These are phyloP conservation scores for Nemotelus nigrinus DNA, from an alignment of 2,888 invertebrate species.

Conservation along the genomic window DNA sequence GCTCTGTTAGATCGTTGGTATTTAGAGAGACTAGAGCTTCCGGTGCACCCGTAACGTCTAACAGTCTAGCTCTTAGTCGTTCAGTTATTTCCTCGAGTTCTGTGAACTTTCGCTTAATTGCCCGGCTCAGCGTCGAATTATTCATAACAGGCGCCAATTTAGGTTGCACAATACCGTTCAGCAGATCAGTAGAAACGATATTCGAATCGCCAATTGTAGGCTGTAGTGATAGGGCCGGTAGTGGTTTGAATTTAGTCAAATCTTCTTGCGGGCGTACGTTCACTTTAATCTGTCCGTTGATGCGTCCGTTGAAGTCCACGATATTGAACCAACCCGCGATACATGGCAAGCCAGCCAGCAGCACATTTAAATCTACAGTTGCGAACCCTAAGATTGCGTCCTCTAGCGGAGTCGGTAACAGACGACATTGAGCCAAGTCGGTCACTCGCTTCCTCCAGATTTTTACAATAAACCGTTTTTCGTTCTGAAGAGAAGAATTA, in stretches of 20 bases:
- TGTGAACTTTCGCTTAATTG: slow-evolving; percentile 70
- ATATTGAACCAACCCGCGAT: slow-evolving; percentile 74
- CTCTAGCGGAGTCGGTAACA: slow-evolving; percentile 66
- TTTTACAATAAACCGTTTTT: slow-evolving; percentile 70
- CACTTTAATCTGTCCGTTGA: slow-evolving; percentile 72
- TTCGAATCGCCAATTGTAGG: neutral
- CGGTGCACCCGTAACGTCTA: slow-evolving; percentile 69
- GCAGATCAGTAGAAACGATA: neutral
- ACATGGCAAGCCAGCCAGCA: slow-evolving; percentile 66
- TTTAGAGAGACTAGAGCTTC: slow-evolving; percentile 66
- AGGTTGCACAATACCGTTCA: slow-evolving; percentile 33
- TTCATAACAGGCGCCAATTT: slow-evolving; percentile 56
- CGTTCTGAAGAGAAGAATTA: slow-evolving; percentile 62
- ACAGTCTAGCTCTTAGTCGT: slow-evolving; percentile 68
- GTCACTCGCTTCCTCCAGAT: slow-evolving; percentile 69
- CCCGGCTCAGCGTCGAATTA: slow-evolving; percentile 63
- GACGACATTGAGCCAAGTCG: slow-evolving; percentile 59
- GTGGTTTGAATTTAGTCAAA: slow-evolving; percentile 47
- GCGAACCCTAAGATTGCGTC: slow-evolving; percentile 72
- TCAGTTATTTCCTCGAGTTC: slow-evolving; percentile 73
- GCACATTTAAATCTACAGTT: slow-evolving; percentile 69
- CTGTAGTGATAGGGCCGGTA: neutral
- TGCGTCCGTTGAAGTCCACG: slow-evolving; percentile 69
- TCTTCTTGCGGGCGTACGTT: slow-evolving; percentile 69
- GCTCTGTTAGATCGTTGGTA: slow-evolving; percentile 66